Evolutionary conservation across 2,888 invertebrate genomes (phyloP).

Genomic region (Tinea pellionella): DNA sequence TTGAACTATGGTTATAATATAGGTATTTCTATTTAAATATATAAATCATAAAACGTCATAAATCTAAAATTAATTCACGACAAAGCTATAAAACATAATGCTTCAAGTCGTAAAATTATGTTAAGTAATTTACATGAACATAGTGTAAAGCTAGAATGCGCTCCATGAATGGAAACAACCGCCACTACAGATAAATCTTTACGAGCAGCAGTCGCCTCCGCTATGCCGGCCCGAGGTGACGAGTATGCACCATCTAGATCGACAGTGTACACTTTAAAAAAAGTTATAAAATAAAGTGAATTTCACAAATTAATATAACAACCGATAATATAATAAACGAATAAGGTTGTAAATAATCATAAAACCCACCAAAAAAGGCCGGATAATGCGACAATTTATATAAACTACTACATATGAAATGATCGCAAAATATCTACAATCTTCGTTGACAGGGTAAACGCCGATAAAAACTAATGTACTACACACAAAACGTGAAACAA

Average conservation of each 20-base stretch:
- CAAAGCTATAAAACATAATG: not conserved
- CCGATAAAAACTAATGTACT: constrained; percentile 48
- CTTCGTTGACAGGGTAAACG: constrained; percentile 24
- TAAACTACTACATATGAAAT: constrained; percentile 2
- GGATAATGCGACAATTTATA: not conserved
- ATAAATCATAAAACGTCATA: not conserved
- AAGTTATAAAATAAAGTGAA: not conserved
- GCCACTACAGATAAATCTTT: too few relatives aligned
- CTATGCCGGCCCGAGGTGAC: too few relatives aligned
- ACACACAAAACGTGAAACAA: constrained; percentile 47
- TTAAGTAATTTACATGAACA: not conserved
- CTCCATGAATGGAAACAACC: not conserved
- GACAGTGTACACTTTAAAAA: too few relatives aligned
- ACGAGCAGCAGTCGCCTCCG: too few relatives aligned
- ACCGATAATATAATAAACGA: not conserved
- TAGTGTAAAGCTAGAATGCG: too few relatives aligned
- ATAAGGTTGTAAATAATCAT: not conserved
- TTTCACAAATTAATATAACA: not conserved
- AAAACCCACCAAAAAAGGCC: not conserved
- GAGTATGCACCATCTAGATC: too few relatives aligned
- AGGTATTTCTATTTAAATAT: too few relatives aligned
- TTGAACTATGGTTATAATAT: too few relatives aligned
- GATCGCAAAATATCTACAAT: constrained; percentile 33
- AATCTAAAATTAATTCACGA: not conserved
- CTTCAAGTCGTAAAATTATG: not conserved